Base-by-base conservation (phyloP, 1,140 invertebrate genomes). In the Euura saliciscinereae region DNA sequence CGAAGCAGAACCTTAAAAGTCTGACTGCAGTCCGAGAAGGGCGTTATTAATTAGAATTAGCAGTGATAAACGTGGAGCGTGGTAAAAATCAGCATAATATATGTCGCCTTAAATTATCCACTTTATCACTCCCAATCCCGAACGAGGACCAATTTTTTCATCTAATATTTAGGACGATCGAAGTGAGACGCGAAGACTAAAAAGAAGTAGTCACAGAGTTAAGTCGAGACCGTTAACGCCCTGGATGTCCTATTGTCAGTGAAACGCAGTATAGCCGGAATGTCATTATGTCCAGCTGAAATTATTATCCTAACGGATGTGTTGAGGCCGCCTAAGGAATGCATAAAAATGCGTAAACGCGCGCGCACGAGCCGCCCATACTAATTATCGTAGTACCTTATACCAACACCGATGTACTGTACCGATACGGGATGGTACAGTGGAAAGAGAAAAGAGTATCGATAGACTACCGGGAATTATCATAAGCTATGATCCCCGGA, bases 221-320 rank as follows among this genome's bases (percentile, higher is more conserved):
- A 59, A 59, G 10, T n/a, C 13, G 66, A 69, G 74, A 70, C 74
- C 69, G 74, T 71, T 71, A 74, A 74, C 67, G 74, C 70, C 64
- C 72, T 6, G 66, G 72, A 73, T 64, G 69, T 71, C 70, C 73
- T 67, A 75, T 75, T 74, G 74, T 75, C 72, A 69, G 51, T 72
- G 71, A 68, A 72, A 74, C 65, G 13, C 74, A 69, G 51, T 72
- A 74, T 69, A 72, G 70, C 65, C 43, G 74, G 75, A 76, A 76
- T 74, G 75, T 72, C 73, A 76, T 76, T 76, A 76, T 74, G 73
- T 72, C 73, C 67, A 71, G 70, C 73, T 74, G 69, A 72, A 76
- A 76, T 76, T 66, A 74, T 76, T 76, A 74, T 74, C 75, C 73
- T 72, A 74, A 76, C 75, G 70, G 75, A 70, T 66, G 70, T n/a